Base-by-base conservation (phyloP, 2,888 invertebrate genomes). In the Argyra leucocephala region DNA sequence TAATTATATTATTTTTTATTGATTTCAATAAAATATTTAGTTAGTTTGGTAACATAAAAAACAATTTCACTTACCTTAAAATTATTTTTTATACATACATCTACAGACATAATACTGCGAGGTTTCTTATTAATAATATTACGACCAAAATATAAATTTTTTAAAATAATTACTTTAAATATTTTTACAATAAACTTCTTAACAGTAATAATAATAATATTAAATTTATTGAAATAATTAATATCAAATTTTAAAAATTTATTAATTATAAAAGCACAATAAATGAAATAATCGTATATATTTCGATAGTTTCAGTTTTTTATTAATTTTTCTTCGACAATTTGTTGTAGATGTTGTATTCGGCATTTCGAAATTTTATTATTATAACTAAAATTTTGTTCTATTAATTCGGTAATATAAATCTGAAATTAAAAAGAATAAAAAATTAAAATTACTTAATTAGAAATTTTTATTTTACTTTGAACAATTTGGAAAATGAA, bases 1-100 rank as follows among this genome's bases (percentile, higher is more conserved):
- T n/a, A n/a, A n/a, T n/a, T n/a, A n/a, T n/a, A n/a, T n/a, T n/a
- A n/a, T n/a, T n/a, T n/a, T n/a, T n/a, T n/a, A n/a, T n/a, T n/a
- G n/a, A n/a, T n/a, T n/a, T n/a, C n/a, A n/a, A n/a, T n/a, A n/a
- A n/a, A n/a, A n/a, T n/a, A n/a, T n/a, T n/a, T n/a, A n/a, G n/a
- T n/a, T n/a, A n/a, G n/a, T n/a, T n/a, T n/a, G n/a, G n/a, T n/a
- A n/a, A n/a, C n/a, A n/a, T n/a, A n/a, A n/a, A 23, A 22, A 24
- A n/a, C 22, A 48, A 10, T 48, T 26, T 15, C 7, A 66, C 68
- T 66, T 65, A 68, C 68, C 68, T 68, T 68, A 67, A 66, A 66
- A 57, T 64, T 68, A 65, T 64, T 66, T 58, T 67, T 66, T 61
- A 68, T 66, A 65, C 61, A 68, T 63, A 68, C 64, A 60, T 68